These are phyloP conservation scores for Salmo trutta DNA, from an alignment of 2,797 vertebrate genomes.

Conservation along the genomic window DNA sequence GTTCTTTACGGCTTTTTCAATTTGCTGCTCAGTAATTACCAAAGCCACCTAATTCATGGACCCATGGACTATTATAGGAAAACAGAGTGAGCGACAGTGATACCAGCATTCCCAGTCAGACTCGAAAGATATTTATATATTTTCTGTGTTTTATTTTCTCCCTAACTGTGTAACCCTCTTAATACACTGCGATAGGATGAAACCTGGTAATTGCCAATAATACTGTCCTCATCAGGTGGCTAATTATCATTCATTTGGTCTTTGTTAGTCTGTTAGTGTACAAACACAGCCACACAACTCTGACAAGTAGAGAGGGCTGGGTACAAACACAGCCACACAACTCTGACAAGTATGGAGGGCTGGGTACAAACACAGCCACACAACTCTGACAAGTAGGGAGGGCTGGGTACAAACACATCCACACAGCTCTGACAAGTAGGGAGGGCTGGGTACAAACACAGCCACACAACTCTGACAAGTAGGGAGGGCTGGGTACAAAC, in stretches of 20 bases:
- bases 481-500: no score
- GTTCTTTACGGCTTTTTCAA: constrained; percentile 50
- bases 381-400: no score
- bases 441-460: no score
- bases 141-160: constrained; percentile 26
- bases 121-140: constrained; percentile 35
- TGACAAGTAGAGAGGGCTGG: constrained; percentile 34
- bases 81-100: constrained; percentile 11
- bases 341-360: no score
- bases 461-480: no score
- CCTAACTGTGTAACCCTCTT: constrained; percentile 34
- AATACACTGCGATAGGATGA: constrained; percentile 61
- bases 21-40: constrained; percentile 52
- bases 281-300: constrained; percentile 6
- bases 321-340: no score
- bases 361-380: no score
- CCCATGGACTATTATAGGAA: constrained; percentile 36
- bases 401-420: neutral
- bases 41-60: constrained; percentile 49
- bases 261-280: constrained; percentile 59
- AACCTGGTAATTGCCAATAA: constrained; percentile 74
- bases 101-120: constrained; percentile 22
- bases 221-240: constrained; percentile 72
- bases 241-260: constrained; percentile 74
- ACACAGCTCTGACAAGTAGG: no score